Evolutionary conservation across 1,140 invertebrate genomes (phyloP).

Genomic region (Lordiphosa clarofinis): DNA sequence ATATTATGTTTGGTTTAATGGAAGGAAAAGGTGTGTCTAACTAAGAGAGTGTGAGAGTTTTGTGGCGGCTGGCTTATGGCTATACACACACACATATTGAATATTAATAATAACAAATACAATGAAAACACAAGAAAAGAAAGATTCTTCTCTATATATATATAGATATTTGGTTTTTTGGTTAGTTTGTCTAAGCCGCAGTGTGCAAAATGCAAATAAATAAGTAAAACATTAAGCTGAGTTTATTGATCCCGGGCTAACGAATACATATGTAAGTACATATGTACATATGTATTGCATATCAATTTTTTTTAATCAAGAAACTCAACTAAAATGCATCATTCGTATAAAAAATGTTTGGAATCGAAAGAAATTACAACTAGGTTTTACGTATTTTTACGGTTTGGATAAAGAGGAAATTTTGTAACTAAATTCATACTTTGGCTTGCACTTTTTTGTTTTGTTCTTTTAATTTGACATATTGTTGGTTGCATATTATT

Average conservation of each 20-base stretch:
- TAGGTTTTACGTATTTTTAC: slow-evolving; percentile 62
- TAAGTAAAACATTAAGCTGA: slow-evolving; percentile 77
- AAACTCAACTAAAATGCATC: slow-evolving; percentile 75
- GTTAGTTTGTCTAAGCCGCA: slow-evolving; percentile 69
- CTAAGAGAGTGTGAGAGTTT: slow-evolving; percentile 13
- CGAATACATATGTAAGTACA: slow-evolving; percentile 16
- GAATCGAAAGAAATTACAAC: slow-evolving; percentile 76
- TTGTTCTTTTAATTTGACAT: background rate
- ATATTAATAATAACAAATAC: slow-evolving; percentile 23
- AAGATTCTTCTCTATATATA: slow-evolving; percentile 11
- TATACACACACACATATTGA: slow-evolving; percentile 36
- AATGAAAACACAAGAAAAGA: slow-evolving; percentile 2
- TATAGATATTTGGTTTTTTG: slow-evolving; percentile 26
- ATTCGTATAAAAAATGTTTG: slow-evolving; percentile 67
- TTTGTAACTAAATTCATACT: slow-evolving; percentile 79
- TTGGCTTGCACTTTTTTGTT: slow-evolving; percentile 70
- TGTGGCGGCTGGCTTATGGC: slow-evolving; percentile 20
- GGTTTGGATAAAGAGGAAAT: slow-evolving; percentile 80
- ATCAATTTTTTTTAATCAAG: slow-evolving; percentile 51
- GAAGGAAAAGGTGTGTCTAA: background rate
- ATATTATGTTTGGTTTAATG: background rate
- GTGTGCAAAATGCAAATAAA: slow-evolving; percentile 80
- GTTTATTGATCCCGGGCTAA: slow-evolving; percentile 64
- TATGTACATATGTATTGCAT: too few species aligned
- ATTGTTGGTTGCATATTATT: slow-evolving; percentile 32